Base-by-base conservation (phyloP, 2,888 invertebrate species). In the Acanthococcus lagerstroemiae region DNA sequence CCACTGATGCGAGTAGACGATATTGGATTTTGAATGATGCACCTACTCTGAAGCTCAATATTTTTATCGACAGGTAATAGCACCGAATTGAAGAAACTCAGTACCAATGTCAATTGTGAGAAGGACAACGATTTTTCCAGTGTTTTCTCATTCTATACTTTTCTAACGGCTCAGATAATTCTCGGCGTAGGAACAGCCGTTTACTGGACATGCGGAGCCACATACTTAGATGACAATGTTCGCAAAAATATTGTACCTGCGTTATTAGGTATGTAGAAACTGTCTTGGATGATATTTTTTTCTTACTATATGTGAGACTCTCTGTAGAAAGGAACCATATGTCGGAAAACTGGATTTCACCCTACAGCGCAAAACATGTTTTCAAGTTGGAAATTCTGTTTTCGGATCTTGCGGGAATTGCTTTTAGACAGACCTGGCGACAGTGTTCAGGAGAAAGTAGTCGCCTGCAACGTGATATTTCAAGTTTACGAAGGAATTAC, bases 221-320 rank as follows among this genome's bases (percentile, higher is more conserved):
- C 78, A 3, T 78, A 78, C 68, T 69, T 78, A 66, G 78, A 78
- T 70, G 78, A 78, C 69, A 74, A 74, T 56, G 70, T 69, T 3
- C 66, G 69, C n/a, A 74, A 73, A 63, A 71, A 72, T 45, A 70
- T 72, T 56, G 68, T 72, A 4, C 73, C 74, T 5, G 22, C 72
- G 3, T 67, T 74, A 6, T 61, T 74, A 72, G 71, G 74, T 73
- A 55, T 69, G 68, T 30, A 15, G 7, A 48, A n/a, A n/a, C n/a
- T n/a, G n/a, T n/a, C n/a, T 55, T 37, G 17, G 27, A 50, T 63
- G 12, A 21, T n/a, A 3, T n/a, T 25, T 50, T 60, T 60, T 46
- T 60, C 57, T 4, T 17, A 48, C 24, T 25, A 7, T 45, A 12
- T 19, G 17, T 48, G 1, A n/a, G n/a, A n/a, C n/a, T n/a, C n/a